phyloP scores from a whole-genome alignment of 1,140 invertebrate species.

The Hestina assimilis region DNA sequence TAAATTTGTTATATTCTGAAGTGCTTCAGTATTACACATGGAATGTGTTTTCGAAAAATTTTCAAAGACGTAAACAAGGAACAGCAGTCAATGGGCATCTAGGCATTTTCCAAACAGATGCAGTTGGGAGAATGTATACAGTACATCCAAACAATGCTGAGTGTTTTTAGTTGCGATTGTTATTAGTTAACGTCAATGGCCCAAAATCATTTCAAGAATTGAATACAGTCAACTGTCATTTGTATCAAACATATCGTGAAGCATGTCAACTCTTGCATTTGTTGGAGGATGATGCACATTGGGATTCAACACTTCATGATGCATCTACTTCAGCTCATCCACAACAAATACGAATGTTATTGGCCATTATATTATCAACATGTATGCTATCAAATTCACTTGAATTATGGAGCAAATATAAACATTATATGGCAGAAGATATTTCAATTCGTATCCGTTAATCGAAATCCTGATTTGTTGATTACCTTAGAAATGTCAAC shows the following conservation, averaged over 20 bases:
- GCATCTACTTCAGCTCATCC: conserved; percentile 25
- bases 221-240: conserved; percentile 14
- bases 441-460: conserved; percentile 15
- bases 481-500: conserved; percentile 3
- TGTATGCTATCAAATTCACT: conserved; percentile 21
- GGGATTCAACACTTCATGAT: conserved; percentile 22
- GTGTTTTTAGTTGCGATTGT: too few species aligned
- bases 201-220: conserved; percentile 21
- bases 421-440: conserved; percentile 20
- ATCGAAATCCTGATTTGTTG: conserved; percentile 15
- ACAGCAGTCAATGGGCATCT: conserved; percentile 15
- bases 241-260: conserved; percentile 22
- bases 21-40: too few species aligned
- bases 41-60: conserved; percentile 7
- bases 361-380: conserved; percentile 29
- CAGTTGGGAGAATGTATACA: not conserved
- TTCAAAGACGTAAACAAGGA: conserved; percentile 14
- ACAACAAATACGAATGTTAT: conserved; percentile 27
- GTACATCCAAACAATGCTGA: conserved; percentile 1
- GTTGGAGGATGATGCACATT: conserved; percentile 25
- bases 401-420: conserved; percentile 23
- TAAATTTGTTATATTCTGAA: too few species aligned
- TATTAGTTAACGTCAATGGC: conserved; percentile 13
- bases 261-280: conserved; percentile 20
- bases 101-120: conserved; percentile 5